Percentiles rank a stretch among this genome's conserved stretches.
Conservation (phyloP, 37 sponge, comb jelly and placozoan species). For the Petrosia ficiformis region DNA sequence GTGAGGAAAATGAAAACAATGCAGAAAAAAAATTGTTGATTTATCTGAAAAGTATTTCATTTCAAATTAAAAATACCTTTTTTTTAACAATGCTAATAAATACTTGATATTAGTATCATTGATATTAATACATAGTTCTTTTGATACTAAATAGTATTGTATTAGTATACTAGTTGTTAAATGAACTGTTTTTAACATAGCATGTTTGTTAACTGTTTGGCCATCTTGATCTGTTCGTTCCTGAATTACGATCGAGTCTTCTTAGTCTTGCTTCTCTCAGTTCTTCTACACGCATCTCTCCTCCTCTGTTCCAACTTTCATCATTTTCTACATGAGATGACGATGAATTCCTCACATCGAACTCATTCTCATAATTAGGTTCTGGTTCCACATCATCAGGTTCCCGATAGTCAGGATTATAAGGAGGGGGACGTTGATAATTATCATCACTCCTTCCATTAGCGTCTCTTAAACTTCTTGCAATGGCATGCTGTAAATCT, state of each 20-base stretch:
- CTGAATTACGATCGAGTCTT: conserved; percentile 18
- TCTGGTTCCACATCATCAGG: neutral
- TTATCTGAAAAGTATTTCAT: too few species aligned
- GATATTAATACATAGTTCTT: too few species aligned
- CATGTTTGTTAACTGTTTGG: too few species aligned
- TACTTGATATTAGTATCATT: too few species aligned
- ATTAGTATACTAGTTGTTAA: too few species aligned
- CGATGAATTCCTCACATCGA: neutral
- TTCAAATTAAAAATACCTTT: too few species aligned
- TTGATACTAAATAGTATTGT: too few species aligned
- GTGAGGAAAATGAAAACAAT: too few species aligned
- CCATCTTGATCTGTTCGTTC: too few species aligned
- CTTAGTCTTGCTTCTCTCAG: conserved; percentile 39
- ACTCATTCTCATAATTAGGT: neutral
- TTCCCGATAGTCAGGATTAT: conserved; percentile 48
- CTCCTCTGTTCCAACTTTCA: neutral
- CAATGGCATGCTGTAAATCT: conserved; percentile 82
- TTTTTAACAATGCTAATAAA: too few species aligned
- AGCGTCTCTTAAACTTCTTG: conserved; percentile 58
- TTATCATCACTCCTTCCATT: neutral
- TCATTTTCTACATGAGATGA: neutral
- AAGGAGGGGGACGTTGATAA: conserved; percentile 17
- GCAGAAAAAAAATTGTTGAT: too few species aligned
- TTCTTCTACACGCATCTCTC: neutral
- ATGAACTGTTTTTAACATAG: too few species aligned